Evolutionary conservation across 2,797 vertebrate genomes (phyloP).

Genomic region (Chrosomus eos): DNA sequence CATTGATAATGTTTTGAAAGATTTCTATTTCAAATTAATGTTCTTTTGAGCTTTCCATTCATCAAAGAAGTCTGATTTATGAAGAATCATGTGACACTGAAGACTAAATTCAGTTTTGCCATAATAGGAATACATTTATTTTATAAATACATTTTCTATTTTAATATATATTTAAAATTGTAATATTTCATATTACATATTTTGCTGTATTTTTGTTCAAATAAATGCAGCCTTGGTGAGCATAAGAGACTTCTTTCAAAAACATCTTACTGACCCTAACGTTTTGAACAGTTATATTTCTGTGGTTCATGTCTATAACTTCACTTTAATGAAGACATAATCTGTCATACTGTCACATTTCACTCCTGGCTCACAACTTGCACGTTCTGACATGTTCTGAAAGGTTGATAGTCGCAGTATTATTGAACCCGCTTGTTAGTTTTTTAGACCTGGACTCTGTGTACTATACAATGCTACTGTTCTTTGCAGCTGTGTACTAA

Average conservation of each 20-base stretch:
- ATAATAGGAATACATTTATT: not conserved
- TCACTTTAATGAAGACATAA: constrained; percentile 7
- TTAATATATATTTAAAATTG: not conserved
- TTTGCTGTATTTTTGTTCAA: not conserved
- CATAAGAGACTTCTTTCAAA: not conserved
- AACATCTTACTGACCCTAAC: too few relatives aligned
- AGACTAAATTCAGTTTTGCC: not conserved
- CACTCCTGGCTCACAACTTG: not conserved
- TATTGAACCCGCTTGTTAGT: not conserved
- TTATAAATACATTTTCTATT: not conserved
- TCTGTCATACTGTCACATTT: not conserved
- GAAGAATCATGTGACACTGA: not conserved
- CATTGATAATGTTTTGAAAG: too few relatives aligned
- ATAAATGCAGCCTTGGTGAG: not conserved
- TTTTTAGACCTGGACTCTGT: not conserved
- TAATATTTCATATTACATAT: not conserved
- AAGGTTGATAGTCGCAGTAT: not conserved
- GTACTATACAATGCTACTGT: not conserved
- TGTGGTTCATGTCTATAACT: not conserved
- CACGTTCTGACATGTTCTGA: not conserved
- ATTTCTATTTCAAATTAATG: too few relatives aligned
- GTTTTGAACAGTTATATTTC: not conserved
- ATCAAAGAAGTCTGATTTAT: not conserved
- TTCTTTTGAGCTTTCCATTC: not conserved
- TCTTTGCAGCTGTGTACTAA: not conserved